These are phyloP conservation scores for Parauchenoglanis ngamensis DNA, from an alignment of 2,797 vertebrate genomes.

Conservation along the genomic window DNA sequence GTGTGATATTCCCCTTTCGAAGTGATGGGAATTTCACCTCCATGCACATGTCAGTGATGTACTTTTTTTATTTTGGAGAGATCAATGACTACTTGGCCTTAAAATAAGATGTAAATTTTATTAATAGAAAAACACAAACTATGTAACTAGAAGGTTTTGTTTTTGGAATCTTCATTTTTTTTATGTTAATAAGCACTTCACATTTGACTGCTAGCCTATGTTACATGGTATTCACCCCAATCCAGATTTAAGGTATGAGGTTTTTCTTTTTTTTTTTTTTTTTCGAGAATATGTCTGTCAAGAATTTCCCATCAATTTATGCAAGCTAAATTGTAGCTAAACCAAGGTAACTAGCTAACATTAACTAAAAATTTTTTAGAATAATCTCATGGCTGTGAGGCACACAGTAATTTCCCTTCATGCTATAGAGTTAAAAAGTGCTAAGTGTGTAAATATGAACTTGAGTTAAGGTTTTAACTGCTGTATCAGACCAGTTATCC, in stretches of 20 bases:
- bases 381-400: background rate
- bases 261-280: background rate
- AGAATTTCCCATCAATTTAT: background rate
- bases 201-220: background rate
- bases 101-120: background rate
- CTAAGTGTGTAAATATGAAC: too few species aligned
- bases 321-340: background rate
- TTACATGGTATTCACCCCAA: background rate
- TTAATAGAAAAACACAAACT: background rate
- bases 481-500: too few species aligned
- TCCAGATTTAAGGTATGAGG: background rate
- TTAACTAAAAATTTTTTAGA: background rate
- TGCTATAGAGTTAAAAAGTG: too few species aligned
- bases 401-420: background rate
- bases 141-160: background rate
- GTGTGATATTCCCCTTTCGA: background rate
- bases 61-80: background rate
- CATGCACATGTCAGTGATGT: background rate
- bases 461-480: too few species aligned
- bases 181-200: background rate
- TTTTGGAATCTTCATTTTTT: background rate
- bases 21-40: background rate
- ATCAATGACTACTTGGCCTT: background rate
- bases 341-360: background rate
- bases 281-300: background rate